phyloP scores from a whole-genome alignment of 2,113 vertebrate species.

The Falco punctatus region DNA sequence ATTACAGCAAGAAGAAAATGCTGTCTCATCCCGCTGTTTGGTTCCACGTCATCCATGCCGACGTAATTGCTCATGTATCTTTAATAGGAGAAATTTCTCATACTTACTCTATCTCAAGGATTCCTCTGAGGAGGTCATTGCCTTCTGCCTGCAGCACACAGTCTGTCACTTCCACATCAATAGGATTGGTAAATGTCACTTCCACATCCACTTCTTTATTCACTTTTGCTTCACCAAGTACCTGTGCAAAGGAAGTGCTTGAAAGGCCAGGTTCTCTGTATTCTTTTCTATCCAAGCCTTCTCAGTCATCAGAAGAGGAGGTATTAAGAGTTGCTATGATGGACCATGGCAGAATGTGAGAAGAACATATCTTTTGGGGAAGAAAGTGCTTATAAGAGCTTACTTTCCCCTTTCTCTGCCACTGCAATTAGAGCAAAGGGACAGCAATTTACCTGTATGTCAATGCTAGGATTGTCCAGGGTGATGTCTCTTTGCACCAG shows the following conservation, averaged over 20 bases:
- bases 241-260: conserved; percentile 26
- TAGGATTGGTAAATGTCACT: conserved; percentile 77
- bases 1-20: neutral
- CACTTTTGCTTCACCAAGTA: conserved; percentile 62
- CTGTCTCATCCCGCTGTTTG: neutral
- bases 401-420: neutral
- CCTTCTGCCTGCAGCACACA: conserved; percentile 78
- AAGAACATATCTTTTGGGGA: neutral
- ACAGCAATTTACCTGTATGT: conserved; percentile 70
- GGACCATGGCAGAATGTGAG: neutral
- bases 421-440: neutral
- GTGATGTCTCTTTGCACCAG: conserved; percentile 69
- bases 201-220: conserved; percentile 61
- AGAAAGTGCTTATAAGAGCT: neutral
- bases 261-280: neutral
- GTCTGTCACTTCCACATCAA: conserved; percentile 45
- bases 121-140: conserved; percentile 69
- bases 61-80: neutral
- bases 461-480: conserved; percentile 73
- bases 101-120: conserved; percentile 72
- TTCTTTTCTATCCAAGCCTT: neutral
- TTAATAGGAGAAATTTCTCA: neutral
- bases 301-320: neutral
- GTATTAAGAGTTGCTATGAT: neutral
- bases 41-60: neutral